These are phyloP conservation scores for Tillus elongatus DNA, from an alignment of 2,888 invertebrate genomes.

Conservation along the genomic window DNA sequence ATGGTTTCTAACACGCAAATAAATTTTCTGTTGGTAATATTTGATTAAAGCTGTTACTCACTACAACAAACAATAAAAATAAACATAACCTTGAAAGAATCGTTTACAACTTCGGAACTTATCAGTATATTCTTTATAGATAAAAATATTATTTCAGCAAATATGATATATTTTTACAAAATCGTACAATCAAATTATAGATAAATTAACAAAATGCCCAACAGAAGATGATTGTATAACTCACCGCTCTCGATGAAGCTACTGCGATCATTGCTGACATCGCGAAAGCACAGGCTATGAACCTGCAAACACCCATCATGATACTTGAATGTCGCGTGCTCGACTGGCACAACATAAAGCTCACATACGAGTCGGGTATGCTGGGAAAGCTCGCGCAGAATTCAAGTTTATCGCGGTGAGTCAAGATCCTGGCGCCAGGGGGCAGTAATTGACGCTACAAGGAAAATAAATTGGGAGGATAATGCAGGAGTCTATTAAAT, in stretches of 20 bases:
- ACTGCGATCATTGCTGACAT: slow-evolving; percentile 13
- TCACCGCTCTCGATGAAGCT: slow-evolving; percentile 21
- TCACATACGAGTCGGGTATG: slow-evolving; percentile 11
- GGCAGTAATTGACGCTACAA: too few species aligned
- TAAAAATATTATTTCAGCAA: neutral
- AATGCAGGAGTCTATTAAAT: slow-evolving; percentile 3
- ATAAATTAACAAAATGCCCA: slow-evolving; percentile 10
- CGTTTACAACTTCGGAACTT: too few species aligned
- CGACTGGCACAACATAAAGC: slow-evolving; percentile 17
- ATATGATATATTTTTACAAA: neutral
- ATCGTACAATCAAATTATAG: neutral
- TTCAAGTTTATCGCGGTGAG: slow-evolving; percentile 10
- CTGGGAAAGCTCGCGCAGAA: slow-evolving; percentile 22
- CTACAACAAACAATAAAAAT: too few species aligned
- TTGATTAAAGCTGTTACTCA: too few species aligned
- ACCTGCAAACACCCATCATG: slow-evolving; percentile 13
- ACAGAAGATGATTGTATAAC: too few species aligned
- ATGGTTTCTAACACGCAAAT: too few species aligned
- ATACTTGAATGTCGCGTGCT: slow-evolving; percentile 18
- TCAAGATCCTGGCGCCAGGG: slow-evolving; percentile 1
- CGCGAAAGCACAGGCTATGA: slow-evolving; percentile 16
- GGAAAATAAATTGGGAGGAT: neutral
- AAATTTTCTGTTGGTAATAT: too few species aligned
- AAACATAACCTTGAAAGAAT: too few species aligned
- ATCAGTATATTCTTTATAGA: too few species aligned